Conservation (phyloP, 2,888 invertebrate genomes). For the Pristionchus mayeri region DNA sequence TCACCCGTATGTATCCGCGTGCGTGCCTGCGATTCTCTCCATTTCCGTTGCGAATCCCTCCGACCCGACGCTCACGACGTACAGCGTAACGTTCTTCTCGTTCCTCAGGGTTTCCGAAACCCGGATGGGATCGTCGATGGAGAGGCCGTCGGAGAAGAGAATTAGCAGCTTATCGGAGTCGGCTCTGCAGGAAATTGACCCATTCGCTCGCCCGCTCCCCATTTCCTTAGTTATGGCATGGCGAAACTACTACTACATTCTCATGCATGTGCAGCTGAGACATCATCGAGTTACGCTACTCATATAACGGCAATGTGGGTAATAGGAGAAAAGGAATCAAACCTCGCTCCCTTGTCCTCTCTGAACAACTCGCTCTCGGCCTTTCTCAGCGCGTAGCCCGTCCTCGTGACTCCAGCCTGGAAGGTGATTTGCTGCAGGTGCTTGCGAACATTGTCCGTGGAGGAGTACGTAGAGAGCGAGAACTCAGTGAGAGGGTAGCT, state of each 20-base stretch:
- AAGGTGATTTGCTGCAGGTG: conserved; percentile 50
- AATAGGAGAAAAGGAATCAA: not conserved
- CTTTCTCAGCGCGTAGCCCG: conserved; percentile 56
- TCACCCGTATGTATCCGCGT: conserved; percentile 72
- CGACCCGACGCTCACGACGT: conserved; percentile 68
- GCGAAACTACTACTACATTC: not conserved
- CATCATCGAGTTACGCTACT: conserved; percentile 16
- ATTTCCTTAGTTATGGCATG: too few species aligned
- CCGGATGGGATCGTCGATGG: conserved; percentile 72
- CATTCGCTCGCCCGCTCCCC: too few species aligned
- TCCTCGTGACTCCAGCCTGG: conserved; percentile 59
- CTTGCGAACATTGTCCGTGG: conserved; percentile 27
- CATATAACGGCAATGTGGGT: not conserved
- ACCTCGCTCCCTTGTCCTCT: conserved; percentile 49
- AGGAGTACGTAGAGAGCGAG: conserved; percentile 48
- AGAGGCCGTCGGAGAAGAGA: conserved; percentile 74
- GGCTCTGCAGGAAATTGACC: conserved; percentile 48
- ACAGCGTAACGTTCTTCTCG: conserved; percentile 68
- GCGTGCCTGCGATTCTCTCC: conserved; percentile 70
- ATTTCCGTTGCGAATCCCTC: conserved; percentile 72
- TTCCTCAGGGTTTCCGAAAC: conserved; percentile 65
- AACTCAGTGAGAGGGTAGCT: conserved; percentile 49
- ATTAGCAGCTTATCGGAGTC: conserved; percentile 65
- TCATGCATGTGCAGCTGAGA: not conserved
- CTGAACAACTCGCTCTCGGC: conserved; percentile 60